Conservation (phyloP, 2,888 invertebrate genomes). For the Diadegma fenestrale region DNA sequence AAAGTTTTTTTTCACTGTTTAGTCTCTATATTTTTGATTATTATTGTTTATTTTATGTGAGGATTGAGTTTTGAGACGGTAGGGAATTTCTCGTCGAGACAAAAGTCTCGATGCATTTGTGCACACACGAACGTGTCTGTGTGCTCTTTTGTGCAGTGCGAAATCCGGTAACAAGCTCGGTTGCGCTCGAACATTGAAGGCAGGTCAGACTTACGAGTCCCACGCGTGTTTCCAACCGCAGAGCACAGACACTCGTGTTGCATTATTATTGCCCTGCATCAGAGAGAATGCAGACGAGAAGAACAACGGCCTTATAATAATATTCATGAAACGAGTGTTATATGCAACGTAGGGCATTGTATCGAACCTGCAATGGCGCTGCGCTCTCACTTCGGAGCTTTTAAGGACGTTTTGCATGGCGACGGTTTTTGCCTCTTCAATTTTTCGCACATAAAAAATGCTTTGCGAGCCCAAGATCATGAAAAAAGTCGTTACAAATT, state of each 20-base stretch:
- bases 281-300: constrained; percentile 27
- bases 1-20: neutral
- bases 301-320: constrained; percentile 38
- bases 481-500: too few relatives aligned
- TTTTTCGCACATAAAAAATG: too few relatives aligned
- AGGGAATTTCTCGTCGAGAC: neutral
- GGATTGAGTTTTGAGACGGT: neutral
- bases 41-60: neutral
- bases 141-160: constrained; percentile 34
- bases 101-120: neutral
- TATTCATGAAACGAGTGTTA: constrained; percentile 32
- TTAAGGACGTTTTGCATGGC: neutral
- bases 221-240: constrained; percentile 47
- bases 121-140: too few relatives aligned
- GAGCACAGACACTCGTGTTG: constrained; percentile 10
- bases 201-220: constrained; percentile 57
- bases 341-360: neutral
- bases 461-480: too few relatives aligned
- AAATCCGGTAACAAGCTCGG: constrained; percentile 58
- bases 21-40: neutral
- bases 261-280: constrained; percentile 32
- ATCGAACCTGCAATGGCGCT: neutral
- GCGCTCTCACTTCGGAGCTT: neutral
- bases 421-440: too few relatives aligned
- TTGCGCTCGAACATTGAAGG: constrained; percentile 53